Base-by-base conservation (phyloP, 2,888 invertebrate genomes). In the Colletes collaris region DNA sequence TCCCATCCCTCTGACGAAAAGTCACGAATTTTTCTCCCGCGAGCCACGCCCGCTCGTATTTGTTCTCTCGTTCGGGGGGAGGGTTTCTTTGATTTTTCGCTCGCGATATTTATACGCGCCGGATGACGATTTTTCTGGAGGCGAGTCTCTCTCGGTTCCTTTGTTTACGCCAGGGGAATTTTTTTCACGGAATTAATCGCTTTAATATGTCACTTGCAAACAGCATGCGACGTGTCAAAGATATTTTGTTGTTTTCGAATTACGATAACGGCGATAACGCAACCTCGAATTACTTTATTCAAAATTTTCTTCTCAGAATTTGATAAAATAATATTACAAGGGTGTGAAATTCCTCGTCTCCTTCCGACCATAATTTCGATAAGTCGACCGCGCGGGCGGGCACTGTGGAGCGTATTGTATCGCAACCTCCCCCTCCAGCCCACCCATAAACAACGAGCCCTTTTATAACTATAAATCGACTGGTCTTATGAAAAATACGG, bases 401-500 rank as follows among this genome's bases (percentile, higher is more conserved):
- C 37, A 62, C 63, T 59, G 49, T 73, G 65, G 16, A 27, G 63
- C 19, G 37, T 66, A 64, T 66, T 67, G 55, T 76, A 27, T 27
- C 27, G 27, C 27, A 68, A 37, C 27, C 40, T 56, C 8, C 58
- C 37, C 11, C 58, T 27, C 8, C 53, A 16, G 65, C 40, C 78
- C 68, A 76, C 56, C 76, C 78, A 79, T 83, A 68, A 77, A 89
- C 88, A 88, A 88, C 76, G 83, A 75, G 72, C 67, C 78, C 77
- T 84, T 85, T 86, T 85, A 77, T 86, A 66, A 72, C 74, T 73
- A 76, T 74, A 5, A 76, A 83, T 63, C 52, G 58, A 59, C 37
- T 50, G 37, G 60, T 13, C 16, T 69, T 49, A 50, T 19, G 62
- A 44, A 81, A 84, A 81, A 73, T 46, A 7, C 37, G 44, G n/a